A percentile compares a stretch with the other conserved stretches of the same genome.
phyloP scores from a whole-genome alignment of 1,140 invertebrate genomes.

The Anastrepha obliqua region DNA sequence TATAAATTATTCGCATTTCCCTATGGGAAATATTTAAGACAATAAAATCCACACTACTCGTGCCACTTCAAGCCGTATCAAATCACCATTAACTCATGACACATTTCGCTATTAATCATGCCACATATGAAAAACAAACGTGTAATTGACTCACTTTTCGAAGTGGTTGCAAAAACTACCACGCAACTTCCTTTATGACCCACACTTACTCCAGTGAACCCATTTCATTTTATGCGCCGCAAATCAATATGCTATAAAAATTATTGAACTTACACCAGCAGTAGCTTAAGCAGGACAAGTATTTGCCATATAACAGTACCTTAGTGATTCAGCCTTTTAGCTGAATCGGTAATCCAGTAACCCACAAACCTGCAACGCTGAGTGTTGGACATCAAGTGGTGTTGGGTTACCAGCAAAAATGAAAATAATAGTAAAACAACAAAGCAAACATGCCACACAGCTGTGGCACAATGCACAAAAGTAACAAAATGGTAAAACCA shows the following conservation, averaged over 20 bases:
- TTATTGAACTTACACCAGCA: conserved; percentile 39
- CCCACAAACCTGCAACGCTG: conserved; percentile 39
- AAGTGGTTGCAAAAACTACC: neutral
- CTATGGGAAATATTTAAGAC: neutral
- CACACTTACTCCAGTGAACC: neutral
- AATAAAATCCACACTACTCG: neutral
- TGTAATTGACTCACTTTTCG: conserved; percentile 19
- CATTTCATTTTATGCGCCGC: neutral
- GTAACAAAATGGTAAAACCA: conserved; percentile 47
- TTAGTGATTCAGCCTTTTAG: neutral
- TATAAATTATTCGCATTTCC: too few relatives aligned
- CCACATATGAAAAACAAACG: neutral
- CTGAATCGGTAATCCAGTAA: conserved; percentile 17
- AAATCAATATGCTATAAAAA: conserved; percentile 17
- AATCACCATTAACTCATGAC: neutral
- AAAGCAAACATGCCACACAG: conserved; percentile 4
- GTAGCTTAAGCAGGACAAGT: neutral
- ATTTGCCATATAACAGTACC: neutral
- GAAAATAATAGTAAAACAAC: neutral
- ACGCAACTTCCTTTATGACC: conserved; percentile 17
- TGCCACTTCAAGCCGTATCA: neutral
- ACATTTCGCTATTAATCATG: neutral
- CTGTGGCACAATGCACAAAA: neutral
- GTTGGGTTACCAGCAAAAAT: neutral
- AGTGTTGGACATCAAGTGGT: conserved; percentile 42